phyloP scores from a whole-genome alignment of 1,140 invertebrate genomes.

The Trachelipus rathkii region DNA sequence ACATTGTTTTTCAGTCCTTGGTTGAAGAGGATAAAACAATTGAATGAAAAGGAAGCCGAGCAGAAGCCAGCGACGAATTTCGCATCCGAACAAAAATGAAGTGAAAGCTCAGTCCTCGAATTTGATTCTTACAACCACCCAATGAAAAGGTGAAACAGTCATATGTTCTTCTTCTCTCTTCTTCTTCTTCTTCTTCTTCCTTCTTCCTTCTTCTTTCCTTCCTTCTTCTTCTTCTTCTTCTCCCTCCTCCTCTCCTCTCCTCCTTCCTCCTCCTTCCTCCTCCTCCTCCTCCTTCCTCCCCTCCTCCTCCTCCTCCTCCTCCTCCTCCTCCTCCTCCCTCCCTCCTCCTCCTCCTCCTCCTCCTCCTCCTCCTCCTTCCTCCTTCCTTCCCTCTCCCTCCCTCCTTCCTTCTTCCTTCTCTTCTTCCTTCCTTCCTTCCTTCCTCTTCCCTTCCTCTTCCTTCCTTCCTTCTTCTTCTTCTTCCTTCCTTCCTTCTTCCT shows the following conservation, averaged over 20 bases:
- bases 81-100: no score
- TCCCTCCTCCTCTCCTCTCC: background rate
- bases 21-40: no score
- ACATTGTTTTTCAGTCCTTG: no score
- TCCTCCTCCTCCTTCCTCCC: background rate
- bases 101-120: background rate
- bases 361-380: background rate
- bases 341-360: background rate
- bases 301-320: background rate
- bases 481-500: background rate
- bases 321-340: background rate
- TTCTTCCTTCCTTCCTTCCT: background rate
- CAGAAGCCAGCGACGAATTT: no score
- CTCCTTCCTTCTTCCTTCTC: background rate
- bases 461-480: background rate
- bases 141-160: background rate
- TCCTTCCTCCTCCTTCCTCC: background rate
- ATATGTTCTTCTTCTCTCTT: background rate
- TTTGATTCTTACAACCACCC: background rate
- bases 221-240: background rate
- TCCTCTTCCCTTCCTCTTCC: background rate
- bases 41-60: no score
- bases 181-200: background rate
- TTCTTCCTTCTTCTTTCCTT: no score
- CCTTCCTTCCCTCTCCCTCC: no score